Percentiles rank a stretch among this genome's conserved stretches.
Evolutionary conservation across 2,797 vertebrate genomes (phyloP).

Genomic region (Malacoctenus gilli): DNA sequence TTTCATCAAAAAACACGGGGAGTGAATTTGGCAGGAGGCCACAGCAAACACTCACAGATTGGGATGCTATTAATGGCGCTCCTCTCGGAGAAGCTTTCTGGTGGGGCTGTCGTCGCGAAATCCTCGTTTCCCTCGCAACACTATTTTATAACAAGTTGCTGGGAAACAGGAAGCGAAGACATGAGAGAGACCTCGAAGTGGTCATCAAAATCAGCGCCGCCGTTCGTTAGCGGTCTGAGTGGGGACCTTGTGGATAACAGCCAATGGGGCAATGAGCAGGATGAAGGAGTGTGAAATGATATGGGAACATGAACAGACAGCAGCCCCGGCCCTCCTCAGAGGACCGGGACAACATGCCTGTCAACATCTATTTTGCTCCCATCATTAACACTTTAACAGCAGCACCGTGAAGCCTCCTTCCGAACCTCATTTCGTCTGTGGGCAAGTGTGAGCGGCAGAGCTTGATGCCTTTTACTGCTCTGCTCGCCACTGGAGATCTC

Average conservation of each 20-base stretch:
- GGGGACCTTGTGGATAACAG: slow-evolving; percentile 59
- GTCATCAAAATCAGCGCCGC: slow-evolving; percentile 70
- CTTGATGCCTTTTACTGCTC: background rate
- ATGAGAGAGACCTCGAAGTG: slow-evolving; percentile 58
- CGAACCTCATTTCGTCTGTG: slow-evolving; percentile 44
- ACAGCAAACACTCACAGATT: slow-evolving; percentile 12
- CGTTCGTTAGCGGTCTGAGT: slow-evolving; percentile 62
- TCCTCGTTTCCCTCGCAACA: slow-evolving; percentile 24
- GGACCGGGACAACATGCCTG: slow-evolving; percentile 64
- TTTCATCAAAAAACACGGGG: slow-evolving; percentile 6
- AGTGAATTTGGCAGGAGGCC: slow-evolving; percentile 5
- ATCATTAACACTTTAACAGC: slow-evolving; percentile 54
- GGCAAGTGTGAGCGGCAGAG: slow-evolving; percentile 17
- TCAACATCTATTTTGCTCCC: slow-evolving; percentile 66
- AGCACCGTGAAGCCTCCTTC: slow-evolving; percentile 26
- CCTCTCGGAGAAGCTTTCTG: slow-evolving; percentile 22
- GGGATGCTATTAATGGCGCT: slow-evolving; percentile 32
- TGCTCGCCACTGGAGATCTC: background rate
- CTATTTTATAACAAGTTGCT: slow-evolving; percentile 40
- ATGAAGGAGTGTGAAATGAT: slow-evolving; percentile 73
- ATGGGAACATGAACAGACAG: slow-evolving; percentile 71
- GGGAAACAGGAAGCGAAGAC: slow-evolving; percentile 19
- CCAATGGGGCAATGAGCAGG: slow-evolving; percentile 68
- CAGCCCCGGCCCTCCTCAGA: slow-evolving; percentile 59
- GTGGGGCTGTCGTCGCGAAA: slow-evolving; percentile 38